phyloP scores from a whole-genome alignment of 1,140 invertebrate genomes.

The Cotesia typhae region DNA sequence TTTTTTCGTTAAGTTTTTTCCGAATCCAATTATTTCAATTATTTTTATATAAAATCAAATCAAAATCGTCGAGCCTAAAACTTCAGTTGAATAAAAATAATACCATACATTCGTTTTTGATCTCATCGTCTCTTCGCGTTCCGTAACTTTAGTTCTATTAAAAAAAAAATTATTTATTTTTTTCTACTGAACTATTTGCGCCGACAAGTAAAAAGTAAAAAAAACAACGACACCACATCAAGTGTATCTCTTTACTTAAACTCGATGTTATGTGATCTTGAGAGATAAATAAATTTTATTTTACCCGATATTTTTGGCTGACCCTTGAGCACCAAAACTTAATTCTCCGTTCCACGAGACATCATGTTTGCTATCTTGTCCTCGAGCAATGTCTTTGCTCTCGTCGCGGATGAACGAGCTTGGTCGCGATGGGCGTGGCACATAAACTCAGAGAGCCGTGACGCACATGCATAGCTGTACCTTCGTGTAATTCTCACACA shows the following conservation, averaged over 20 bases:
- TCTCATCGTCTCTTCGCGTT: too few species aligned
- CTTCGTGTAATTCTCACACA: slow-evolving; percentile 24
- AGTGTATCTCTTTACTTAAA: too few species aligned
- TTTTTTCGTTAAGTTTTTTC: slow-evolving; percentile 5
- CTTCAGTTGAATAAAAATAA: background rate
- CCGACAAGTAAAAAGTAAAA: too few species aligned
- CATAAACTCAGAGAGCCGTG: slow-evolving; percentile 52
- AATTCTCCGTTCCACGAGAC: slow-evolving; percentile 7
- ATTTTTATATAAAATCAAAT: background rate
- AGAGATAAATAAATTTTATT: background rate
- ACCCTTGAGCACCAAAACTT: slow-evolving; percentile 9
- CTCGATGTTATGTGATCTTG: background rate
- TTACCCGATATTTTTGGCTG: slow-evolving; percentile 30
- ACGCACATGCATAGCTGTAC: slow-evolving; percentile 53
- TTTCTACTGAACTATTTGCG: too few species aligned
- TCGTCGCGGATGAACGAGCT: slow-evolving; percentile 59
- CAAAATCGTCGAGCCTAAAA: too few species aligned
- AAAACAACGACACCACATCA: too few species aligned
- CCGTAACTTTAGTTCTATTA: too few species aligned
- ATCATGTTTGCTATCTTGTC: background rate
- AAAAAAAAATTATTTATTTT: too few species aligned
- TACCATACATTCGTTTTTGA: background rate
- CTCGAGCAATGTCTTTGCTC: slow-evolving; percentile 49
- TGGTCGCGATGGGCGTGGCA: slow-evolving; percentile 60
- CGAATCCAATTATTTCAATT: background rate